Base-by-base conservation (phyloP, 1,140 invertebrate genomes). In the Hyles euphorbiae region DNA sequence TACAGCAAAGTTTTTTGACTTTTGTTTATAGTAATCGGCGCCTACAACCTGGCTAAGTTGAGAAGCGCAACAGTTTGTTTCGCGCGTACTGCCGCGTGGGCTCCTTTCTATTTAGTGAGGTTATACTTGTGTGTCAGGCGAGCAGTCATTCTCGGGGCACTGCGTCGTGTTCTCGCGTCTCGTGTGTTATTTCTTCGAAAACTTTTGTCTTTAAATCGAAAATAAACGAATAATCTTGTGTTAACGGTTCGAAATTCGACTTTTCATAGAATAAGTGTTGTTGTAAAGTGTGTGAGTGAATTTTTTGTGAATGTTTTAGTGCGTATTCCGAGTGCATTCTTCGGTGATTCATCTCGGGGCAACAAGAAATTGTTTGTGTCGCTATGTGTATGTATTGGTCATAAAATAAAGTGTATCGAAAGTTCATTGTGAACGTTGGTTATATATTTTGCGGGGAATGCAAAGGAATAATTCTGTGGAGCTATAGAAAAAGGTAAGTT, bases 291-390 rank as follows among this genome's bases (percentile, higher is more conserved):
- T 70, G 61, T 57, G 36, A 66, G 68, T 65, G 65, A n/a, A 63
- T 65, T 75, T 71, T 65, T 53, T 68, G 78, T 70, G 67, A 47
- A 58, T 71, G 54, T 72, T 73, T 67, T 53, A 34, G 60, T 67
- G 76, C 77, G 70, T 34, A 74, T 69, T 62, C 56, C 67, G 63
- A 74, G 79, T 82, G 79, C 79, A 82, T 84, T 82, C 78, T 76
- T 78, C 47, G 74, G 76, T 84, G 81, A 84, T 84, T 85, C 82
- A 85, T 83, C 82, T 82, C 72, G 71, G 69, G 71, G 43, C 22
- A 74, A 81, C 75, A 78, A 79, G 76, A 82, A 84, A 79, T 81
- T 76, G 72, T 82, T 76, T 77, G 72, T 79, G 78, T 76, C 72
- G 60, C 70, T 66, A 44, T 56, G 64, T 68, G 63, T 48, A 70